phyloP scores from a whole-genome alignment of 1,140 invertebrate species.

The Brachionus sp. region DNA sequence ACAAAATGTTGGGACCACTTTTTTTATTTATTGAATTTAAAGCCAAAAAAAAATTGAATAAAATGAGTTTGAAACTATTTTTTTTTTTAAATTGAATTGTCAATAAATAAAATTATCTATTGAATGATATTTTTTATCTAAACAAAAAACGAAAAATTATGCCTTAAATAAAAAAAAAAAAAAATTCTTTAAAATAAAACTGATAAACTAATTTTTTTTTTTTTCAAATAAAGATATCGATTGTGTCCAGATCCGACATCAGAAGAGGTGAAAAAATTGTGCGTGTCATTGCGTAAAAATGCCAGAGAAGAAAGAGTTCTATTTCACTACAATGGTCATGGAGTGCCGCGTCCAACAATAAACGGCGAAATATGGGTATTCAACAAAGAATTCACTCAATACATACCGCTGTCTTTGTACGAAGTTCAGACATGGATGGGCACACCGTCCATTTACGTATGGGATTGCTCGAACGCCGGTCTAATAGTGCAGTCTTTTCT shows the following conservation, averaged over 20 bases:
- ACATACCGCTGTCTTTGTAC: constrained; percentile 95
- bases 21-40: no score
- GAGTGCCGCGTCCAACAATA: constrained; percentile 91
- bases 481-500: neutral
- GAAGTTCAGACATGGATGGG: constrained; percentile 99
- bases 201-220: neutral
- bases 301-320: constrained; percentile 97
- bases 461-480: constrained; percentile 70
- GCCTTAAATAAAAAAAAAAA: neutral
- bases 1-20: no score
- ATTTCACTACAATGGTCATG: constrained; percentile 99
- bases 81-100: no score
- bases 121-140: no score
- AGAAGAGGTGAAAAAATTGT: constrained; percentile 95
- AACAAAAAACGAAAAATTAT: no score
- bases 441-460: constrained; percentile 95
- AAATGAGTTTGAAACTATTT: no score
- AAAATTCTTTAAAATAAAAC: no score
- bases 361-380: constrained; percentile 99
- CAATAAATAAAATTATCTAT: no score
- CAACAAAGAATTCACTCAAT: constrained; percentile 94
- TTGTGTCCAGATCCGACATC: constrained; percentile 92
- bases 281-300: constrained; percentile 86
- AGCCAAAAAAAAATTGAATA: no score
- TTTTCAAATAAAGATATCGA: constrained; percentile 69